phyloP scores from a whole-genome alignment of 2,113 vertebrate species.

The Rhegmatorhina hoffmannsi region DNA sequence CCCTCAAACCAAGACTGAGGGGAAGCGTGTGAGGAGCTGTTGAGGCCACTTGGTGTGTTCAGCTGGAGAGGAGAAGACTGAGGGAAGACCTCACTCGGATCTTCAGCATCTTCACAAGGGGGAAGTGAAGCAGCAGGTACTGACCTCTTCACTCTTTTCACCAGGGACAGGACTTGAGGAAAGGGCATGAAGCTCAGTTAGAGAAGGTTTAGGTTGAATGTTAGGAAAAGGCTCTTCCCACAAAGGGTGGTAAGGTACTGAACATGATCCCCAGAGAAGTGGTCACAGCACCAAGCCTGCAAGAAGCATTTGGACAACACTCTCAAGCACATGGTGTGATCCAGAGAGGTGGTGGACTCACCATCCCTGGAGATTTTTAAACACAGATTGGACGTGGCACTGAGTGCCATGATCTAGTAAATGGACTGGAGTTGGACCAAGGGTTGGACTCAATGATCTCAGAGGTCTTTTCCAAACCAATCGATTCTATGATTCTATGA shows the following conservation, averaged over 20 bases:
- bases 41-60: neutral
- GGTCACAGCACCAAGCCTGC: neutral
- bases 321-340: rapidly evolving
- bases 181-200: rapidly evolving
- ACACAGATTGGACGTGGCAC: no score
- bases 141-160: neutral
- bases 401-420: no score
- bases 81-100: neutral
- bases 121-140: rapidly evolving
- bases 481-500: no score
- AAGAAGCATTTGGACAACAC: neutral
- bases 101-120: rapidly evolving
- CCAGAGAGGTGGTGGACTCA: no score
- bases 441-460: no score
- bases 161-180: rapidly evolving
- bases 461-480: no score
- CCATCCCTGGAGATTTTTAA: no score
- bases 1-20: no score
- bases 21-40: rapidly evolving
- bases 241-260: no score
- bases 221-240: neutral
- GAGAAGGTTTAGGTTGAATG: rapidly evolving
- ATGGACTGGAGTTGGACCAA: no score
- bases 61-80: neutral
- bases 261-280: neutral